A percentile compares a stretch with the other conserved stretches of the same genome.
Conservation (phyloP, 2,888 invertebrate genomes). For the Gerris lacustris region DNA sequence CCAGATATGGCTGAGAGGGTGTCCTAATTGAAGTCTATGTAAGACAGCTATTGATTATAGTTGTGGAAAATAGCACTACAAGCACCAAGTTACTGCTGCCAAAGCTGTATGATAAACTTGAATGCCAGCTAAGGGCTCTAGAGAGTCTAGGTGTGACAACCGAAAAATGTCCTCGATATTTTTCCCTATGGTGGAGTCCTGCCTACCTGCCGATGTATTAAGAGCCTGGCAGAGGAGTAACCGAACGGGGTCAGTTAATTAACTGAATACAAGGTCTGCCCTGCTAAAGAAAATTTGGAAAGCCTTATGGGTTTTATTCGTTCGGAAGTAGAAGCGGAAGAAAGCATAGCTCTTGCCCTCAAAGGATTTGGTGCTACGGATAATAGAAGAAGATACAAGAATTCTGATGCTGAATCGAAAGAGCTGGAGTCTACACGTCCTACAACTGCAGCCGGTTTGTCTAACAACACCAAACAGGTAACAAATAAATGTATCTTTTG, state of each 20-base stretch:
- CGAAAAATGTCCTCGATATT: background rate
- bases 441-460: background rate
- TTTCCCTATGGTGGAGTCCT: background rate
- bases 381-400: background rate
- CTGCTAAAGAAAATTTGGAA: background rate
- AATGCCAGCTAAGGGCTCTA: background rate
- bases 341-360: background rate
- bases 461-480: background rate
- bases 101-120: background rate
- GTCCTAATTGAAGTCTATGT: background rate
- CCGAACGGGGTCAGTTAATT: background rate
- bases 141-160: background rate
- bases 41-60: background rate
- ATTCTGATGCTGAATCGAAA: background rate
- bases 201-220: background rate
- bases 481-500: background rate
- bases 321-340: background rate
- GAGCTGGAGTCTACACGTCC: background rate
- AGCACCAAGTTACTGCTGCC: background rate
- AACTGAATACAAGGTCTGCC: background rate
- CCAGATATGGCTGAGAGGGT: background rate
- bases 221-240: background rate
- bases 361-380: background rate
- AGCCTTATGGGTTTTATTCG: background rate
- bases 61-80: background rate